Conservation (phyloP, 2,797 vertebrate genomes). For the Sphaeramia orbicularis region DNA sequence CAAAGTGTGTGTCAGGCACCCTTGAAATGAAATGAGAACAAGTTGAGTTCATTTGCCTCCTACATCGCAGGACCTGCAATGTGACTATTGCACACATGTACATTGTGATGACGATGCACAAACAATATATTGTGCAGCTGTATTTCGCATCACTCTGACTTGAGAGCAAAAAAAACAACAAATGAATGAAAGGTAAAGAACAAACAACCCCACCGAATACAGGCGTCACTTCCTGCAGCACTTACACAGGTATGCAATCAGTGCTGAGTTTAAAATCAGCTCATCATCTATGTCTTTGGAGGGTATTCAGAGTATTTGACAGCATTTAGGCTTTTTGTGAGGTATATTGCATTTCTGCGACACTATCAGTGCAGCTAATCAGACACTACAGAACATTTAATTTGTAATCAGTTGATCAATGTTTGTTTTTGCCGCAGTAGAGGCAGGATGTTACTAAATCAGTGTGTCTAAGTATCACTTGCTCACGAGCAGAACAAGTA, state of each 20-base stretch:
- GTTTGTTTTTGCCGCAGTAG: background rate
- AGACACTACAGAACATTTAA: too few species aligned
- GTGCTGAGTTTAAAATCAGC: slow-evolving; percentile 8
- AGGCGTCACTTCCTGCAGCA: slow-evolving; percentile 25
- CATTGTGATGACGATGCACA: too few species aligned
- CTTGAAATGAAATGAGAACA: too few species aligned
- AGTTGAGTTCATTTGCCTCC: too few species aligned
- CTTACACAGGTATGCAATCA: background rate
- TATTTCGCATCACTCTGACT: too few species aligned
- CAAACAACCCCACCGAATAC: slow-evolving; percentile 9
- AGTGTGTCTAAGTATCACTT: background rate
- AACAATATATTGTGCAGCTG: too few species aligned
- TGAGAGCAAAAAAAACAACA: background rate
- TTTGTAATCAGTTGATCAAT: slow-evolving; percentile 1
- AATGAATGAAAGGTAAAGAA: slow-evolving; percentile 31
- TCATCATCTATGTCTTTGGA: background rate
- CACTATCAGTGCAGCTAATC: background rate
- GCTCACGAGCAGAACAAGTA: background rate
- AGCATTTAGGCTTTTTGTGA: background rate
- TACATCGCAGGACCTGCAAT: too few species aligned
- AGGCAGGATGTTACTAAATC: background rate
- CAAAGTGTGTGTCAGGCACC: too few species aligned
- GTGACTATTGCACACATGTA: too few species aligned
- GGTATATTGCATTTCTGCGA: background rate
- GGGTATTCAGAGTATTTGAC: background rate